Conservation (phyloP, 2,113 vertebrate species). For the Nasalis larvatus region DNA sequence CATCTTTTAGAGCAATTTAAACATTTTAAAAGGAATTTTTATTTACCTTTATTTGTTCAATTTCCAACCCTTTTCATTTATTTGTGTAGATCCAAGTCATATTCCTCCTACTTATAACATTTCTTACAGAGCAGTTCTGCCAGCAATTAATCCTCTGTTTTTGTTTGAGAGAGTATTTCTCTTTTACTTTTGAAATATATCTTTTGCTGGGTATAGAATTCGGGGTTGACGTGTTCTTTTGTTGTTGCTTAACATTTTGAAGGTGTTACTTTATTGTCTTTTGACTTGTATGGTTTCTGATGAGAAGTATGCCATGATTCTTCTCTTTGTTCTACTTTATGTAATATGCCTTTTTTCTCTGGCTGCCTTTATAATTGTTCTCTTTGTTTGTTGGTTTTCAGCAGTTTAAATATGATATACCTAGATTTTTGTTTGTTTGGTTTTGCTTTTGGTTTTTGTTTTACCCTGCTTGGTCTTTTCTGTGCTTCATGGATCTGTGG, state of each 20-base stretch:
- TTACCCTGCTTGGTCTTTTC: background rate
- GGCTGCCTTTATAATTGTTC: background rate
- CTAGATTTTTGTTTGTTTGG: background rate
- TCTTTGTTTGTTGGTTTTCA: background rate
- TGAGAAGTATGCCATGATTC: background rate
- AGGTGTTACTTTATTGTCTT: background rate
- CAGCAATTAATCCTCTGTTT: background rate
- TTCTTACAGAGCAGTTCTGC: background rate
- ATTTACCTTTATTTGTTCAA: background rate
- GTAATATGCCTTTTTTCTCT: background rate
- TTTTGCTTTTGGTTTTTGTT: background rate
- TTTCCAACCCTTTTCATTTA: background rate
- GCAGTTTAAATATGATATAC: background rate
- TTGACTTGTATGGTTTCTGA: background rate
- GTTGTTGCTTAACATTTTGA: background rate
- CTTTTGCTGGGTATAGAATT: background rate
- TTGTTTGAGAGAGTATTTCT: background rate
- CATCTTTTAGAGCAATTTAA: background rate
- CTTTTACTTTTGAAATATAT: background rate
- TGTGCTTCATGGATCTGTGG: background rate
- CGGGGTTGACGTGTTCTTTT: background rate
- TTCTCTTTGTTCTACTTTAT: background rate
- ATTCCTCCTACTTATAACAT: background rate
- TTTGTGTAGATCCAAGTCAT: background rate
- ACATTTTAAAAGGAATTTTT: background rate